These are phyloP conservation scores for Laterallus jamaicensis DNA, from an alignment of 2,113 vertebrate species.

Conservation along the genomic window DNA sequence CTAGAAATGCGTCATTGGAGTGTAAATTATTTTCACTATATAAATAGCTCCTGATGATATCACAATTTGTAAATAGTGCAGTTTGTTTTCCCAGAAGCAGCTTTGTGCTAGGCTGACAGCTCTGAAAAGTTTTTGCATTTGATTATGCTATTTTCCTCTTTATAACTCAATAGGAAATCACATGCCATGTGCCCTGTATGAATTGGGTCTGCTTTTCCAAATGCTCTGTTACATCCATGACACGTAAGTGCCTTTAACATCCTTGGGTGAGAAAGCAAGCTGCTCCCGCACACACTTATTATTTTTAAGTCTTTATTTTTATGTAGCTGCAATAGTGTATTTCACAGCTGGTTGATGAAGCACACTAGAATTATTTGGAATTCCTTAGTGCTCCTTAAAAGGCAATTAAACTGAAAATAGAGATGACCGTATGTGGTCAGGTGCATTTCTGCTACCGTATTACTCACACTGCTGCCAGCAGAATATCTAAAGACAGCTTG, in stretches of 20 bases:
- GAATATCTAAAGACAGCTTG: conserved; percentile 46
- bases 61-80: conserved; percentile 60
- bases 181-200: background rate
- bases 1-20: conserved; percentile 61
- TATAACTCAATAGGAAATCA: conserved; percentile 17
- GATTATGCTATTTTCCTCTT: conserved; percentile 26
- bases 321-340: conserved; percentile 1
- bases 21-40: conserved; percentile 64
- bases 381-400: conserved; percentile 65
- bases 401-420: conserved; percentile 57
- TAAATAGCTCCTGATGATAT: conserved; percentile 69
- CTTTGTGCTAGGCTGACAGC: conserved; percentile 23
- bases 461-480: conserved; percentile 33
- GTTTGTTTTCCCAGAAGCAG: conserved; percentile 58
- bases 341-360: conserved; percentile 60
- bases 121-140: conserved; percentile 44
- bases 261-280: background rate
- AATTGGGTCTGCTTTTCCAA: conserved; percentile 20
- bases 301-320: conserved; percentile 54
- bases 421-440: conserved; percentile 45
- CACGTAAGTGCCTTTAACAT: conserved; percentile 33
- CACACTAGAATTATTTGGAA: conserved; percentile 56
- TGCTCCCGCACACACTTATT: background rate
- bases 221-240: background rate
- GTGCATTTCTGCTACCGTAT: conserved; percentile 34